phyloP scores from a whole-genome alignment of 1,140 invertebrate species.

The Chrysoperla carnea region DNA sequence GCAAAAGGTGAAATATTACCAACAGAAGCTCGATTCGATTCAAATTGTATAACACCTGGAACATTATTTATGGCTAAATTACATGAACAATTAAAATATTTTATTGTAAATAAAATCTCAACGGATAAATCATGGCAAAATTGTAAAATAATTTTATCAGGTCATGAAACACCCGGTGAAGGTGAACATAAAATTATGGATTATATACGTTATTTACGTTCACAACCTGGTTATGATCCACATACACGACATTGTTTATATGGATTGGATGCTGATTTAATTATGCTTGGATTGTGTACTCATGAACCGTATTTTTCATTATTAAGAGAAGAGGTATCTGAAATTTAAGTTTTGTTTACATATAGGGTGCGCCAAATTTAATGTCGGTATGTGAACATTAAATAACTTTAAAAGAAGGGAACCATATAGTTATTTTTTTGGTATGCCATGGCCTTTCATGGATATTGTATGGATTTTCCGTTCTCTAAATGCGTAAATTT shows the following conservation, averaged over 20 bases:
- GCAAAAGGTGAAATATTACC: conserved; percentile 57
- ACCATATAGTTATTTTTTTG: too few relatives aligned
- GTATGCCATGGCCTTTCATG: too few relatives aligned
- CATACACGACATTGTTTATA: conserved; percentile 90
- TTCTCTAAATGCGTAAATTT: too few relatives aligned
- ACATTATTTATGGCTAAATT: conserved; percentile 79
- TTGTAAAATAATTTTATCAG: conserved; percentile 61
- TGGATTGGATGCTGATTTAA: conserved; percentile 90
- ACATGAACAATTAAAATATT: conserved; percentile 73
- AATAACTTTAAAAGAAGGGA: neutral
- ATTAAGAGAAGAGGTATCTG: conserved; percentile 67
- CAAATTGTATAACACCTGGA: conserved; percentile 92
- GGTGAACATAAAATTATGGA: conserved; percentile 99
- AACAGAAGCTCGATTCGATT: conserved; percentile 70
- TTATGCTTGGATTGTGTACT: conserved; percentile 83
- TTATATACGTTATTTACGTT: conserved; percentile 76
- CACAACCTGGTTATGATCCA: conserved; percentile 65
- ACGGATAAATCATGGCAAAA: conserved; percentile 69
- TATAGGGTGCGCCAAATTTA: too few relatives aligned
- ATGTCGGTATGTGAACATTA: neutral
- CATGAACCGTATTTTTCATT: conserved; percentile 91
- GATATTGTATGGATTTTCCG: neutral
- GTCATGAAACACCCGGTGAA: conserved; percentile 86
- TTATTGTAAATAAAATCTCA: conserved; percentile 74
- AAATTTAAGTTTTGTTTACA: conserved; percentile 12